Evolutionary conservation across 2,888 invertebrate species (phyloP).

Genomic region (Ganaspis brasiliensis): DNA sequence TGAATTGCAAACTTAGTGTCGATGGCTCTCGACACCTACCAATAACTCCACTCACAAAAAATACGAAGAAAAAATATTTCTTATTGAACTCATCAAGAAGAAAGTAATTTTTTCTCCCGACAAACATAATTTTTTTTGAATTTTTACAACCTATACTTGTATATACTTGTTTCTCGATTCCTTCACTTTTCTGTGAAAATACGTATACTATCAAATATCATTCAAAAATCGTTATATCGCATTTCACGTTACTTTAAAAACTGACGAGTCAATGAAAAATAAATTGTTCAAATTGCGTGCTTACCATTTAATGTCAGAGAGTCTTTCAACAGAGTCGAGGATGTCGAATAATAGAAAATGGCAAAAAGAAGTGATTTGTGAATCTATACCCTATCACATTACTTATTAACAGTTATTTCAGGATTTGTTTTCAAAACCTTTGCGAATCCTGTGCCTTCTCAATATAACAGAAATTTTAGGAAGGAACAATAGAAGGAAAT

Average conservation of each 20-base stretch:
- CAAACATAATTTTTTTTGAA: neutral
- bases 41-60: constrained; percentile 40
- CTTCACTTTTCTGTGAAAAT: neutral
- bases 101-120: neutral
- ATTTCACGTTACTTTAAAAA: constrained; percentile 31
- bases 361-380: constrained; percentile 12
- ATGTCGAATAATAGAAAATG: constrained; percentile 27
- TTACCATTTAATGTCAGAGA: neutral
- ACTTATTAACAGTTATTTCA: neutral
- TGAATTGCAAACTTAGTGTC: constrained; percentile 79
- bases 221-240: neutral
- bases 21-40: constrained; percentile 61
- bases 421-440: neutral
- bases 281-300: constrained; percentile 20
- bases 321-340: neutral
- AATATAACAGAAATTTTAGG: neutral
- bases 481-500: neutral
- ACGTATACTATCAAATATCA: neutral
- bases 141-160: neutral
- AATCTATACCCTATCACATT: constrained; percentile 4
- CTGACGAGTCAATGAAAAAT: constrained; percentile 29
- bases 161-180: too few relatives aligned
- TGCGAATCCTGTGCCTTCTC: neutral
- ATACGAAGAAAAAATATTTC: neutral
- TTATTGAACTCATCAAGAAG: neutral